These are phyloP conservation scores for Spilosoma lubricipeda DNA, from an alignment of 2,888 invertebrate genomes.

Conservation along the genomic window DNA sequence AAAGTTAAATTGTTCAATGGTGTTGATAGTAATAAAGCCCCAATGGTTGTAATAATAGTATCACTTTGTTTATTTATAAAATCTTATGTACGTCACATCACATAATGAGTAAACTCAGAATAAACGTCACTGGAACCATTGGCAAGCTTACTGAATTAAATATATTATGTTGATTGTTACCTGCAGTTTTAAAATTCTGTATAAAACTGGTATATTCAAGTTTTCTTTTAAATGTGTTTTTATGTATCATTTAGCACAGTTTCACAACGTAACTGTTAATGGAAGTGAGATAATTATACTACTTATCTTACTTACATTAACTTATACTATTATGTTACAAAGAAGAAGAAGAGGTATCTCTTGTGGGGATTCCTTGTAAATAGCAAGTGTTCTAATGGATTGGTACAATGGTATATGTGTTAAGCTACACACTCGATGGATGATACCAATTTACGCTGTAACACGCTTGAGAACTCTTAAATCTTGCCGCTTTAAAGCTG, in stretches of 20 bases:
- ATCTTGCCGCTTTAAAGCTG: background rate
- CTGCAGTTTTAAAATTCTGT: background rate
- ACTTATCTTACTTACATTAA: too few species aligned
- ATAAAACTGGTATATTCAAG: background rate
- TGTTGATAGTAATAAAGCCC: background rate
- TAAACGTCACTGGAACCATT: background rate
- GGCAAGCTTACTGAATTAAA: slow-evolving; percentile 5
- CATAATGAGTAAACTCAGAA: background rate
- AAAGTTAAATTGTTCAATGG: background rate
- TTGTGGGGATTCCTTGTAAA: background rate
- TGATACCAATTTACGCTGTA: slow-evolving; percentile 3
- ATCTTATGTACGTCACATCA: background rate
- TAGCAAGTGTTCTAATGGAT: slow-evolving; percentile 9
- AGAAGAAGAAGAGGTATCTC: too few species aligned
- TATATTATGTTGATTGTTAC: background rate
- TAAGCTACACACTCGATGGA: slow-evolving; percentile 4
- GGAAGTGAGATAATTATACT: background rate
- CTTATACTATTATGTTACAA: too few species aligned
- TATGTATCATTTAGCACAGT: background rate
- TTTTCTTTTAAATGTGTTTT: background rate
- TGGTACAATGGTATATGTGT: background rate
- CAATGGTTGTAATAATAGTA: background rate
- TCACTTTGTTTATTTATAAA: background rate
- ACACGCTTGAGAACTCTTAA: slow-evolving; percentile 7
- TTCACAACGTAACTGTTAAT: background rate